Evolutionary conservation across 2,113 vertebrate species (phyloP), one percentile per base, ranked within the genome.

Genomic region (Anoplopoma fimbria): DNA sequence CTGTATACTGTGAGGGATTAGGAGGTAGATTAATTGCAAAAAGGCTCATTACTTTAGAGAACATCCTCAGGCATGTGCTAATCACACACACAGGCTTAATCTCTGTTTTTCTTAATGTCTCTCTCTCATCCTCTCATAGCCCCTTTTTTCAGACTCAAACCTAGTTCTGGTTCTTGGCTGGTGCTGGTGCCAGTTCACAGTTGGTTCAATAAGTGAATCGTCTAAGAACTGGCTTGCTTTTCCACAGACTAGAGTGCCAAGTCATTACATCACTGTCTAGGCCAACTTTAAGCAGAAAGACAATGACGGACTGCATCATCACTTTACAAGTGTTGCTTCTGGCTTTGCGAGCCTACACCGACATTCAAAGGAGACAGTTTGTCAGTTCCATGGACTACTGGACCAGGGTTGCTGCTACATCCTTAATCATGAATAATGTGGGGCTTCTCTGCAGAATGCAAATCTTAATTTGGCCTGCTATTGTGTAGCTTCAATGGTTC

Each of bases 1-100:
- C 45, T 68, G 45, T 63, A 61, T 60, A 75, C 80, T 69, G 72
- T 70, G 62, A 74, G 75, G 73, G 85, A 90, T 92, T 75, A 88
- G 72, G 72, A 51, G 75, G 73, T 23, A 69, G 60, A 88, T 87
- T 77, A 85, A 81, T 86, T 63, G 81, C 79, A 71, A 53, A 19
- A 85, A 83, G 75, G 61, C 68, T 72, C 68, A 72, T 88, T 89
- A 77, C 55, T 74, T 79, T 4, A 55, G 53, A 72, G 49, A 84
- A 83, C 47, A 77, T 82, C 34, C 51, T 73, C 60, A 75, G 40
- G 64, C 69, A 60, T n/a, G 49, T 78, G 55, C 64, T 79, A 55
- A 86, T 82, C 80, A 82, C 87, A 79, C 31, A 83, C 38, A 57
- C 38, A 83, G 13, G 57, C 23, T 51, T 36, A 47, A 49, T 62